Conservation (phyloP, 1,140 invertebrate species). For the Ladona fulva region DNA sequence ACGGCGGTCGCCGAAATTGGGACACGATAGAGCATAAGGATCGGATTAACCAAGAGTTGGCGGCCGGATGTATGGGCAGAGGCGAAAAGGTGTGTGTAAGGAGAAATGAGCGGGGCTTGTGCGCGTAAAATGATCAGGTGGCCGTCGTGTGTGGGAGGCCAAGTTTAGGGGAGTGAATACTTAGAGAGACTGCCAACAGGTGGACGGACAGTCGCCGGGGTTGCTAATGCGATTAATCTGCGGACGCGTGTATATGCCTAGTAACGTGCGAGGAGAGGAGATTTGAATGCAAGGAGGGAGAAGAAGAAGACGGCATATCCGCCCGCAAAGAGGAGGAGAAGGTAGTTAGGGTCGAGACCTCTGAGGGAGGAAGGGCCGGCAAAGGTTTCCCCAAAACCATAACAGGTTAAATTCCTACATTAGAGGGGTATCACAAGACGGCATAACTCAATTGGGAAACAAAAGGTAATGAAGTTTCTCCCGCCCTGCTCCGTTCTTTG, state of each 20-base stretch:
- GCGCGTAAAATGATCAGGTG: neutral
- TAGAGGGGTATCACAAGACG: slow-evolving; percentile 16
- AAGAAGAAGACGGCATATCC: neutral
- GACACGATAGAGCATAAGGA: no score
- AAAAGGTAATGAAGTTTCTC: slow-evolving; percentile 17
- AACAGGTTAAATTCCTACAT: slow-evolving; percentile 7
- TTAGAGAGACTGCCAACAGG: neutral
- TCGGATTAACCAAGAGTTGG: no score
- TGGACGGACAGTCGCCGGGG: neutral
- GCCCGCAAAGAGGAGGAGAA: no score
- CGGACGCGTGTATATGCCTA: neutral
- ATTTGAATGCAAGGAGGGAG: neutral
- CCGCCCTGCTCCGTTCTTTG: neutral
- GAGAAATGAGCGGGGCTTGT: neutral
- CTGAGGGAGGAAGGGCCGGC: neutral
- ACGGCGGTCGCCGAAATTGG: no score
- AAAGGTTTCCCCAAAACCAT: neutral
- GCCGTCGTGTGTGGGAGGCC: neutral
- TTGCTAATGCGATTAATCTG: neutral
- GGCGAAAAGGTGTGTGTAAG: neutral
- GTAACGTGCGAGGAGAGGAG: neutral
- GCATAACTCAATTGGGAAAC: slow-evolving; percentile 16
- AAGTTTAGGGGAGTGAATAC: no score
- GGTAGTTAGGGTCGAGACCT: no score
- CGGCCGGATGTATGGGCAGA: neutral